A percentile compares a stretch with the other conserved stretches of the same genome.
Evolutionary conservation across 1,140 invertebrate genomes (phyloP).

Genomic region (Drosophila pachea): DNA sequence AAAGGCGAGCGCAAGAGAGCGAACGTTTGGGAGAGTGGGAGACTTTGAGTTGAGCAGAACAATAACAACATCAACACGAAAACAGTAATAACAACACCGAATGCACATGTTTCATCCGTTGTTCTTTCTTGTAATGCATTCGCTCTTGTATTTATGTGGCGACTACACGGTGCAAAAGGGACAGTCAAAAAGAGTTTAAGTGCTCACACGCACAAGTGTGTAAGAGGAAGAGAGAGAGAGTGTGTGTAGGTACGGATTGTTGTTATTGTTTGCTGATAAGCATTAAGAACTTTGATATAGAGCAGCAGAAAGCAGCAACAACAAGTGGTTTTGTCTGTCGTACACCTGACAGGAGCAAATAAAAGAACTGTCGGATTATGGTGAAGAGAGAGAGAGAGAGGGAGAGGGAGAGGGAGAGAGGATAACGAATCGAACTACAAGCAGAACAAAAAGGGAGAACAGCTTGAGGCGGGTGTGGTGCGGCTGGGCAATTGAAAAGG

Average conservation of each 20-base stretch:
- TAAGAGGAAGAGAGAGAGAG: background rate
- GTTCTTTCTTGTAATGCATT: slow-evolving; percentile 38
- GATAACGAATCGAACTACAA: too few species aligned
- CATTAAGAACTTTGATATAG: slow-evolving; percentile 56
- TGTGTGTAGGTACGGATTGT: slow-evolving; percentile 12
- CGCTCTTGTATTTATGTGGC: slow-evolving; percentile 46
- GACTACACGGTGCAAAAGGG: slow-evolving; percentile 32
- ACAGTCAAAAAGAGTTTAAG: slow-evolving; percentile 22
- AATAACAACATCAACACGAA: background rate
- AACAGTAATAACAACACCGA: slow-evolving; percentile 4
- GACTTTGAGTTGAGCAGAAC: background rate
- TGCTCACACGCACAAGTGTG: slow-evolving; percentile 29
- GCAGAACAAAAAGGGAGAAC: too few species aligned
- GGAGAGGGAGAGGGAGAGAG: background rate
- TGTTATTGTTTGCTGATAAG: slow-evolving; percentile 46
- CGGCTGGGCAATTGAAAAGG: background rate
- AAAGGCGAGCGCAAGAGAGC: background rate
- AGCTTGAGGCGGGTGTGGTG: slow-evolving; percentile 10
- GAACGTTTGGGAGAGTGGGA: slow-evolving; percentile 3
- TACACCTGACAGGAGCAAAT: slow-evolving; percentile 22
- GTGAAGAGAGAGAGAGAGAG: background rate
- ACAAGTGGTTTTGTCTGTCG: slow-evolving; percentile 37
- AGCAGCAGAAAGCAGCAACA: slow-evolving; percentile 16
- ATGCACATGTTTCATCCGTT: slow-evolving; percentile 31
- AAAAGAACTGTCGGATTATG: background rate